Evolutionary conservation across 2,888 invertebrate species (phyloP).

Genomic region (Gnatocerus cornutus): DNA sequence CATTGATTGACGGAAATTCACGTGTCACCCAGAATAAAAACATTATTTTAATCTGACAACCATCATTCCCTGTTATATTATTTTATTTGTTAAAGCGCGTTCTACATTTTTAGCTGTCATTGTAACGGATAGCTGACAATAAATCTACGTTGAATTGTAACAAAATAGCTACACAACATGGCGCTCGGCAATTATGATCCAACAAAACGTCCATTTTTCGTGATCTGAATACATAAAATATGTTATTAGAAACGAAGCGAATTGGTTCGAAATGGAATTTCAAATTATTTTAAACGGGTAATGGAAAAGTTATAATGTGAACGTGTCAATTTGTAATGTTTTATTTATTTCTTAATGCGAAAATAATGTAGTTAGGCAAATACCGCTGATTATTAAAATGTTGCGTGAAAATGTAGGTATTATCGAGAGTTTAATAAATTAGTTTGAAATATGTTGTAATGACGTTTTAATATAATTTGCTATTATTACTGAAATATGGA

Average conservation of each 20-base stretch:
- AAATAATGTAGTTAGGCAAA: no score
- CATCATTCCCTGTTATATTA: slow-evolving; percentile 3
- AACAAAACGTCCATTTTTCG: slow-evolving; percentile 23
- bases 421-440: no score
- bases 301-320: not conserved
- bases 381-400: no score
- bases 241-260: not conserved
- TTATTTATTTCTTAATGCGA: no score
- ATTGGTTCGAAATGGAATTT: not conserved
- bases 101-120: slow-evolving; percentile 16
- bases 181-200: slow-evolving; percentile 25
- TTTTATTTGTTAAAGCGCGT: slow-evolving; percentile 13
- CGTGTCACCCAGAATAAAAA: slow-evolving; percentile 9
- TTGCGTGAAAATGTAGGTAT: no score
- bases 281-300: not conserved
- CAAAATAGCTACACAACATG: slow-evolving; percentile 24
- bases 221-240: slow-evolving; percentile 20
- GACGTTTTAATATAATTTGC: no score
- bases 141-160: slow-evolving; percentile 21
- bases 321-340: no score
- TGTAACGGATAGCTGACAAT: slow-evolving; percentile 26
- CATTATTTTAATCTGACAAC: slow-evolving; percentile 13
- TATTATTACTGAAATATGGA: no score
- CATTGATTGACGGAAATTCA: slow-evolving; percentile 14
- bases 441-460: no score